Evolutionary conservation across 2,888 invertebrate genomes (phyloP), one percentile per base, ranked within the genome.

Genomic region (Clepsis dumicolana): DNA sequence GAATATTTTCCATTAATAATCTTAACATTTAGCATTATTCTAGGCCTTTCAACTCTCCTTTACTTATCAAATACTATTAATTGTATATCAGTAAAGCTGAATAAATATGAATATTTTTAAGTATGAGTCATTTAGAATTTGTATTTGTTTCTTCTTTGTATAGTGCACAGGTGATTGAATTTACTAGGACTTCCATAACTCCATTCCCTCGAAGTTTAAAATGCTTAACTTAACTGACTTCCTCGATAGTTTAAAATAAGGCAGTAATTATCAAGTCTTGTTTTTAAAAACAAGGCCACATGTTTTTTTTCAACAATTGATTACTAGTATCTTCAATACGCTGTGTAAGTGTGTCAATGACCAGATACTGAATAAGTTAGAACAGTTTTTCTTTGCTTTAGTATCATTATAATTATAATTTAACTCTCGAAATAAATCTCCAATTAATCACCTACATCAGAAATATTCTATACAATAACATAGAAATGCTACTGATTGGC

Each of bases 261-360:
- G 16, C 16, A 21, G 48, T 48, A 10, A 16, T 21, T 10, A 10
- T 4, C 10, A 10, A 21, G 48, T 12, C 18, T 8, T 48, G 48
- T 21, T 12, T 14, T 14, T 4, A 48, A 48, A 48, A 21, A 48
- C 48, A 48, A 48, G 48, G 48, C 21, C 48, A 21, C 48, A 21
- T 12, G 21, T 21, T 1, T 41, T 18, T n/a, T 41, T 48, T 18
- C 21, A 48, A 48, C 48, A 21, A 21, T 2, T 48, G 48, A 48
- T 48, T 72, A 70, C 24, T n/a, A 38, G 3, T 32, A 14, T 62
- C 25, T 2, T 38, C 65, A 48, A 70, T 66, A 16, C 7, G 16
- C 35, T 35, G 2, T 4, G 14, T 16, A 44, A 32, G 25, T 56
- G 48, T 64, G 44, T 61, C 54, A 54, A 62, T 64, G 67, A 35